A percentile compares a stretch with the other conserved stretches of the same genome.
These are phyloP conservation scores for Hermetia illucens DNA, from an alignment of 1,140 invertebrate species.

Conservation along the genomic window DNA sequence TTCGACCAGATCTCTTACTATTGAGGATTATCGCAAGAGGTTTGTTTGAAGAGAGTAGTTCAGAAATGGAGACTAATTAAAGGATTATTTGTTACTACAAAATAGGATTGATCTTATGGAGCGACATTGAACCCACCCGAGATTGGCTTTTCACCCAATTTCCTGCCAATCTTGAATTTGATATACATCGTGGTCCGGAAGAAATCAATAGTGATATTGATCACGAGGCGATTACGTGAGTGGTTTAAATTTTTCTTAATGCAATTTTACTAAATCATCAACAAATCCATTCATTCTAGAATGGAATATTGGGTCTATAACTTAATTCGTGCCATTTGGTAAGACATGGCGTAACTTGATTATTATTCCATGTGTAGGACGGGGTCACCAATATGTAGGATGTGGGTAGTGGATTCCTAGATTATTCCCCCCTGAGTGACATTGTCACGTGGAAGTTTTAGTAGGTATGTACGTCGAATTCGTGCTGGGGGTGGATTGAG, in stretches of 20 bases:
- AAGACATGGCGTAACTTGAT: too few relatives aligned
- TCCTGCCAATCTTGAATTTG: conserved; percentile 13
- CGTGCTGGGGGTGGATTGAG: too few relatives aligned
- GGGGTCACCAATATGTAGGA: too few relatives aligned
- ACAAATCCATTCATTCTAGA: too few relatives aligned
- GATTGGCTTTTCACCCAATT: conserved; percentile 65
- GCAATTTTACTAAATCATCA: conserved; percentile 6
- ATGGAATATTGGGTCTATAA: too few relatives aligned
- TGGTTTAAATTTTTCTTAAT: conserved; percentile 6
- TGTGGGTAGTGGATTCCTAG: too few relatives aligned
- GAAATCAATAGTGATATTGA: conserved; percentile 46
- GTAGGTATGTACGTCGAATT: too few relatives aligned
- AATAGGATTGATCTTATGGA: conserved; percentile 42
- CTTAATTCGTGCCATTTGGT: too few relatives aligned
- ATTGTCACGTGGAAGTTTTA: too few relatives aligned
- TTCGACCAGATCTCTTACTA: conserved; percentile 84
- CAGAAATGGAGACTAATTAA: background rate
- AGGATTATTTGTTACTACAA: too few relatives aligned
- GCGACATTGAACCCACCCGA: conserved; percentile 60
- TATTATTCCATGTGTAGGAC: too few relatives aligned
- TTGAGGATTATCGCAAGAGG: conserved; percentile 64
- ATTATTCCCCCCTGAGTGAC: too few relatives aligned
- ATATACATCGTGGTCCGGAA: conserved; percentile 43
- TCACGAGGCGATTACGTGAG: conserved; percentile 89
- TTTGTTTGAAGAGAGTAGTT: conserved; percentile 8